phyloP scores from a whole-genome alignment of 2,113 vertebrate species.

The Climacteris rufus region DNA sequence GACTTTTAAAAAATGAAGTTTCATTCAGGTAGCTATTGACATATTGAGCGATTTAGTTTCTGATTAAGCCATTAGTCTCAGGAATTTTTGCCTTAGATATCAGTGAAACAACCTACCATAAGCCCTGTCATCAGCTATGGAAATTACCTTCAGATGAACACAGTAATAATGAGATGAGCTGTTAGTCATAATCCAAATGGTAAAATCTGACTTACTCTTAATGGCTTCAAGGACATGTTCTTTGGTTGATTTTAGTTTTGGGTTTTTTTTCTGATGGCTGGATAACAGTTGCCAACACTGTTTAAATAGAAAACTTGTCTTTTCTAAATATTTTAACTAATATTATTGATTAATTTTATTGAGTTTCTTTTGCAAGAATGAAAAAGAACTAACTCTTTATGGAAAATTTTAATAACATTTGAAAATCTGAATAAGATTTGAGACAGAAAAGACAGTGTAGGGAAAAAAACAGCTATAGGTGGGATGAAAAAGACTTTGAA shows the following conservation, averaged over 20 bases:
- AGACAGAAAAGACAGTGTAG: not conserved
- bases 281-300: not conserved
- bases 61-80: not conserved
- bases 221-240: not conserved
- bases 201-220: not conserved
- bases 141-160: not conserved
- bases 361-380: not conserved
- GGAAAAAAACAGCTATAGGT: not conserved
- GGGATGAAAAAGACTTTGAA: not conserved
- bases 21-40: not conserved
- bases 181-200: not conserved
- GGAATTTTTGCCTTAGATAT: not conserved
- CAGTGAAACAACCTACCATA: not conserved
- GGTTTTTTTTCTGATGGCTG: not conserved
- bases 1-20: not conserved
- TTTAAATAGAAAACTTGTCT: not conserved
- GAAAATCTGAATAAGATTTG: not conserved
- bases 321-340: not conserved
- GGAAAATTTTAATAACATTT: not conserved
- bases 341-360: not conserved
- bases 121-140: not conserved
- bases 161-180: not conserved
- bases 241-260: not conserved
- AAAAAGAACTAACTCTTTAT: not conserved
- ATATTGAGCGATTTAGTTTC: not conserved